Percentiles rank a stretch among this genome's conserved stretches.
These are phyloP conservation scores for Thaumetopoea pityocampa DNA, from an alignment of 1,140 invertebrate species.

Conservation along the genomic window DNA sequence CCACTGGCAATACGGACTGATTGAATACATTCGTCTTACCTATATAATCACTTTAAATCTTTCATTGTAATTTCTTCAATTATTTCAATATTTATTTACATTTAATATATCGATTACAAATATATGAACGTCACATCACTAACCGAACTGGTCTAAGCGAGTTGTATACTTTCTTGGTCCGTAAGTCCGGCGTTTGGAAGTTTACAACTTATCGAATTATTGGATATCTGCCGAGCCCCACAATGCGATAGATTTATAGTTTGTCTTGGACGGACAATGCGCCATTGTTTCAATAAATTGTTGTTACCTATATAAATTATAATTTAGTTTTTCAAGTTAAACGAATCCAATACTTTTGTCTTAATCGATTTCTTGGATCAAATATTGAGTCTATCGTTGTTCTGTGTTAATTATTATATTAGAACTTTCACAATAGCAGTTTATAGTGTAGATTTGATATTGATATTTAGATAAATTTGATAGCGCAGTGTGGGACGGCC, in stretches of 20 bases:
- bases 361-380: too few relatives aligned
- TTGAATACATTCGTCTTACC: too few relatives aligned
- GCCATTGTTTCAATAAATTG: conserved; percentile 34
- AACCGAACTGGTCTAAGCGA: conserved; percentile 31
- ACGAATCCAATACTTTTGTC: conserved; percentile 15
- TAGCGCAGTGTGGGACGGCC: too few relatives aligned
- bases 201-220: conserved; percentile 64
- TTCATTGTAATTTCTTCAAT: too few relatives aligned
- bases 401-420: too few relatives aligned
- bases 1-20: too few relatives aligned
- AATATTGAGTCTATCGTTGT: too few relatives aligned
- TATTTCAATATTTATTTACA: too few relatives aligned
- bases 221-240: conserved; percentile 26
- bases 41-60: too few relatives aligned
- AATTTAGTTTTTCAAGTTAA: conserved; percentile 26
- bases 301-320: conserved; percentile 28
- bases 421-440: too few relatives aligned
- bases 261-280: conserved; percentile 60
- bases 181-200: conserved; percentile 67
- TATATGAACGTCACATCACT: neutral
- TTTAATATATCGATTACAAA: neutral
- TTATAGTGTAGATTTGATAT: too few relatives aligned
- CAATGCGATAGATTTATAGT: conserved; percentile 58
- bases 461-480: too few relatives aligned
- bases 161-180: conserved; percentile 65